Evolutionary conservation across 2,888 invertebrate species (phyloP).

Genomic region (Apotomis turbidana): DNA sequence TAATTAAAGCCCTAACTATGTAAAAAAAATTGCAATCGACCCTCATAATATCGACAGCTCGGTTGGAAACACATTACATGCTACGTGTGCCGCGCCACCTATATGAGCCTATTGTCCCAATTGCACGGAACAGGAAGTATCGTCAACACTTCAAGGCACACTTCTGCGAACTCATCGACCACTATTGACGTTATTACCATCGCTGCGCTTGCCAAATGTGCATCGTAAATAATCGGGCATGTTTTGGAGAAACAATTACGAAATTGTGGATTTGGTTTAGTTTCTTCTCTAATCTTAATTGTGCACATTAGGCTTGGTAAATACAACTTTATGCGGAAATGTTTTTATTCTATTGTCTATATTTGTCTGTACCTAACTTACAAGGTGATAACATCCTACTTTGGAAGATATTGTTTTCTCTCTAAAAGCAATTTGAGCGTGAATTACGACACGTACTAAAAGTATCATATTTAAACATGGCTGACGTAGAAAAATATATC

Average conservation of each 20-base stretch:
- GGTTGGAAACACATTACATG: neutral
- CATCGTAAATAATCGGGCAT: neutral
- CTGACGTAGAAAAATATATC: slow-evolving; percentile 25
- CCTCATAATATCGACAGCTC: neutral
- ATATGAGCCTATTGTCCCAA: slow-evolving; percentile 13
- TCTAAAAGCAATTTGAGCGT: slow-evolving; percentile 6
- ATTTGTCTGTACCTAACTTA: neutral
- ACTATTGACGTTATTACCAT: neutral
- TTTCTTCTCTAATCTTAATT: neutral
- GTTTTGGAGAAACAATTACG: neutral
- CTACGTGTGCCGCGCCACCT: neutral
- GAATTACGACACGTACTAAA: slow-evolving; percentile 5
- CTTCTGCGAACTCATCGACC: neutral
- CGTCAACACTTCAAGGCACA: neutral
- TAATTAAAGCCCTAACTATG: too few species aligned
- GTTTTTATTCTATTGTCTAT: neutral
- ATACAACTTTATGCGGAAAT: neutral
- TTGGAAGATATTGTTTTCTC: neutral
- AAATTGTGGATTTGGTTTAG: neutral
- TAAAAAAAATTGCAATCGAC: too few species aligned
- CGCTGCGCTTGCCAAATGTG: neutral
- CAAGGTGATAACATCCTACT: neutral
- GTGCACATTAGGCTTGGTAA: neutral
- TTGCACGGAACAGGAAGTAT: slow-evolving; percentile 6
- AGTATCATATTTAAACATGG: slow-evolving; percentile 14